phyloP scores from a whole-genome alignment of 2,113 vertebrate species.

The Cyanoramphus novaezelandiae region DNA sequence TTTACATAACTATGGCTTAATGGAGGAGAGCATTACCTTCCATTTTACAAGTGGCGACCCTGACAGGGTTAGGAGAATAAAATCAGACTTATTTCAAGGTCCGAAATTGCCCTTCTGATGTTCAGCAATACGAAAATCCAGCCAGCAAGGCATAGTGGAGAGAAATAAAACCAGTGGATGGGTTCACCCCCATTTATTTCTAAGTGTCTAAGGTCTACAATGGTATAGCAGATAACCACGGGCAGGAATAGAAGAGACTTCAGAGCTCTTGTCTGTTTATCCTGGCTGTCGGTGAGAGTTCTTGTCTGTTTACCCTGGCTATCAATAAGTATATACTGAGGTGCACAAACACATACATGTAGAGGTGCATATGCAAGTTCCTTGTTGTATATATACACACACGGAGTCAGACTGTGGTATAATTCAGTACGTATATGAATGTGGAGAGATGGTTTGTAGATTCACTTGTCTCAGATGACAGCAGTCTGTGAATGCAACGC shows the following conservation, averaged over 20 bases:
- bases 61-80: background rate
- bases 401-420: background rate
- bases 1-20: background rate
- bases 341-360: rapidly evolving
- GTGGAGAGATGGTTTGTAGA: background rate
- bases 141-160: background rate
- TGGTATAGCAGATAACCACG: rapidly evolving
- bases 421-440: background rate
- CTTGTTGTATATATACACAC: too few species aligned
- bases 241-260: background rate
- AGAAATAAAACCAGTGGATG: background rate
- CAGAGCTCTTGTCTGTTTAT: background rate
- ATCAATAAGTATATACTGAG: rapidly evolving
- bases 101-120: background rate
- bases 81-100: background rate
- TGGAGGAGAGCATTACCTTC: background rate
- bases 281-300: too few species aligned
- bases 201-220: background rate
- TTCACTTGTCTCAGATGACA: background rate
- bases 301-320: background rate
- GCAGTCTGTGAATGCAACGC: background rate
- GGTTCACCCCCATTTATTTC: background rate
- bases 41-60: background rate
- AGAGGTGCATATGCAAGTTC: background rate
- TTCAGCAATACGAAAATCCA: background rate